Conservation (phyloP, 2,888 invertebrate species). For the Epirrhoe tristata region DNA sequence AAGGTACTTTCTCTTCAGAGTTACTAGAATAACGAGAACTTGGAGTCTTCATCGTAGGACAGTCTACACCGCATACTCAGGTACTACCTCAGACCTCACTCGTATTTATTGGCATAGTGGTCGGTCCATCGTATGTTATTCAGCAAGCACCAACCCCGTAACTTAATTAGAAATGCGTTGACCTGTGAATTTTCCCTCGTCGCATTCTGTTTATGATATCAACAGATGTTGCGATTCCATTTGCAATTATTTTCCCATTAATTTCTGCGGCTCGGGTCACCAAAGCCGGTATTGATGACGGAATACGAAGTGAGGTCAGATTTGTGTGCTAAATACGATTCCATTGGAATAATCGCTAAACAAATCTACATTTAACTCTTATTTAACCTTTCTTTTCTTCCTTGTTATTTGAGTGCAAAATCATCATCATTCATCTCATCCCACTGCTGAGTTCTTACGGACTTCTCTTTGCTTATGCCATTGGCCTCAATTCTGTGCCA, state of each 20-base stretch:
- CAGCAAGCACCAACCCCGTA: constrained; percentile 54
- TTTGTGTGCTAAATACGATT: constrained; percentile 42
- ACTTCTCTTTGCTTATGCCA: no score
- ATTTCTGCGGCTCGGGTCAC: constrained; percentile 51
- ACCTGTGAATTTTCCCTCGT: constrained; percentile 56
- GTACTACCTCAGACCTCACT: constrained; percentile 10
- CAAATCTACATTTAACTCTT: constrained; percentile 14
- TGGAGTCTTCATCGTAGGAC: not conserved
- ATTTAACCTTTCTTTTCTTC: not conserved
- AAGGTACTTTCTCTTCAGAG: no score
- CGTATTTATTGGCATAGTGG: constrained; percentile 26
- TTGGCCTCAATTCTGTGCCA: no score
- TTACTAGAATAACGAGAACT: not conserved
- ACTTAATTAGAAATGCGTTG: constrained; percentile 64
- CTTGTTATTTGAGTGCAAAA: not conserved
- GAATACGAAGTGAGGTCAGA: constrained; percentile 32
- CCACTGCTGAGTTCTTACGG: no score
- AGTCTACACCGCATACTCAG: constrained; percentile 16
- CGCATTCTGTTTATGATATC: constrained; percentile 59
- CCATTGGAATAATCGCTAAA: constrained; percentile 32
- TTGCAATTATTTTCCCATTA: constrained; percentile 55
- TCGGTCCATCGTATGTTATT: constrained; percentile 46
- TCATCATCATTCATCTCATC: not conserved
- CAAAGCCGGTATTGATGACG: constrained; percentile 52
- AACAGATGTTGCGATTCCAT: constrained; percentile 55